These are phyloP conservation scores for Bombus vancouverensis DNA, from an alignment of 1,140 invertebrate genomes.

Conservation along the genomic window DNA sequence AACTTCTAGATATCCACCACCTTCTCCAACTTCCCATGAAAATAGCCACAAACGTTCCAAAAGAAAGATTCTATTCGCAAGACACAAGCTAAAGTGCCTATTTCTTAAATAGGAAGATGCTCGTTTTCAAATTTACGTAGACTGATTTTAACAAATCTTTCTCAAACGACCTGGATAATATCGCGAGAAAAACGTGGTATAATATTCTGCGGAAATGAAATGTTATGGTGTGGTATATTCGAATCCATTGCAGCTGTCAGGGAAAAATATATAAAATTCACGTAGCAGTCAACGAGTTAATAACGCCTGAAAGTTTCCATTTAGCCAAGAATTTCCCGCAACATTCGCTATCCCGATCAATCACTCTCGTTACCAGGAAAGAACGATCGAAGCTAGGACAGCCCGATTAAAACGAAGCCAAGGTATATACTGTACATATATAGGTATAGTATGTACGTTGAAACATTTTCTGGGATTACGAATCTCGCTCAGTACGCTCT, in stretches of 20 bases:
- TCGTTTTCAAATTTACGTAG: no score
- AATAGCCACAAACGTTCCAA: neutral
- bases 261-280: no score
- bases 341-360: neutral
- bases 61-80: neutral
- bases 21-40: neutral
- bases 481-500: constrained; percentile 10
- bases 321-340: neutral
- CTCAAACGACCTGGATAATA: no score
- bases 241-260: no score
- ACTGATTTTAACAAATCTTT: no score
- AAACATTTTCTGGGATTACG: constrained; percentile 5
- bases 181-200: no score
- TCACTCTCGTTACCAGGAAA: constrained; percentile 10
- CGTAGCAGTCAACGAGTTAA: neutral
- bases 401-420: neutral
- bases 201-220: no score
- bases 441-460: neutral
- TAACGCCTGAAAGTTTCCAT: neutral
- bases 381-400: neutral
- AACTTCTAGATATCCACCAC: neutral
- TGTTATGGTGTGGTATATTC: no score
- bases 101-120: neutral
- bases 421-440: neutral
- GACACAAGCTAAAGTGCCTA: neutral